Base-by-base conservation (phyloP, 2,888 invertebrate species). In the Cartodere bifasciata region DNA sequence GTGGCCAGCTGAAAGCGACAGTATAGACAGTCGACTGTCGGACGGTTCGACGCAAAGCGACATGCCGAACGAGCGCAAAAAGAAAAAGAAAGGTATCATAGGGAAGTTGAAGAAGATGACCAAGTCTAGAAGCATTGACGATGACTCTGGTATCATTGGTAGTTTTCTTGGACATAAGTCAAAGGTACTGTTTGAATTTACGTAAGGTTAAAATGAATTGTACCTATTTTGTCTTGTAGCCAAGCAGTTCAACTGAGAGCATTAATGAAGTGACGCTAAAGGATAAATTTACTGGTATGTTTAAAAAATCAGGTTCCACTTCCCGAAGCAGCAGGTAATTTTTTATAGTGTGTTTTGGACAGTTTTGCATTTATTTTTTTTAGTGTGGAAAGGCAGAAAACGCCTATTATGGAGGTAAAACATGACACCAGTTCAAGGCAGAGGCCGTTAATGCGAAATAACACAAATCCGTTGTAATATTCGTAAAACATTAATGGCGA, bases 1-100 rank as follows among this genome's bases (percentile, higher is more conserved):
- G 22, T 62, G 68, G 29, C 73, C 68, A 38, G 67, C 65, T 24
- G 68, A 81, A 29, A 85, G 85, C 53, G 69, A 76, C 23, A 84
- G 84, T 51, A 67, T 85, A 28, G 86, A 87, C 55, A 85, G 83
- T 46, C 75, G 85, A 23, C 61, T 87, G 43, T 88, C 87, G 1
- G 80, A 78, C 23, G 83, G 83, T 7, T 88, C 87, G 2, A 82
- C 81, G 0, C 84, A 86, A 56, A 86, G 87, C 55, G 88, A 87
- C 49, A 73, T 79, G 3, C 60, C 62, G 2, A 66, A 74, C 16
- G 77, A 55, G 5, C 63, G 83, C 34, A 85, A 84, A 54, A 82
- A 84, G 60, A 77, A 81, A 60, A 74, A 75, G 53, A 81, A 81
- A 58, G 72, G 85, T 28, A 61, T 88, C 17, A 82, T 87, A 52